phyloP scores from a whole-genome alignment of 2,888 invertebrate species.

The Cosmopolites sordidus region DNA sequence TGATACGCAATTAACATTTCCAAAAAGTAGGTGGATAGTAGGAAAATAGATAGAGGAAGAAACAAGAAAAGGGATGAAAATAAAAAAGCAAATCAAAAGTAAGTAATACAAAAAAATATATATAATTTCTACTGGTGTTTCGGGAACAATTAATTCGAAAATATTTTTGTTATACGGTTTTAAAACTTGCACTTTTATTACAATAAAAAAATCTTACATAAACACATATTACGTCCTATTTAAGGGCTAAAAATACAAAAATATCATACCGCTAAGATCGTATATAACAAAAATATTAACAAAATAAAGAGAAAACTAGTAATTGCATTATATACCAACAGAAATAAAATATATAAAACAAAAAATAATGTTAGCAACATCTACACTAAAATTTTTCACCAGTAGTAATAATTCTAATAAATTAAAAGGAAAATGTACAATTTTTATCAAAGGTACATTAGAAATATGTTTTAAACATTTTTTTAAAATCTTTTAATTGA shows the following conservation, averaged over 20 bases:
- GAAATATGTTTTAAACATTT: constrained; percentile 39
- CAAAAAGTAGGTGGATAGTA: no score
- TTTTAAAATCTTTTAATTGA: constrained; percentile 32
- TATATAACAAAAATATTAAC: constrained; percentile 41
- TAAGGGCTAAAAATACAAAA: constrained; percentile 31
- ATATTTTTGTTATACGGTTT: constrained; percentile 38
- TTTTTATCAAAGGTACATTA: constrained; percentile 40
- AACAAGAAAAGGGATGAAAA: constrained; percentile 1
- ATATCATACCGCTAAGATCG: constrained; percentile 25
- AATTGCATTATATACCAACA: constrained; percentile 38
- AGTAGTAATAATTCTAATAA: constrained; percentile 41
- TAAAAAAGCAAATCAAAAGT: constrained; percentile 32
- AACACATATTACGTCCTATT: constrained; percentile 32
- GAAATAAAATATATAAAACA: constrained; percentile 42
- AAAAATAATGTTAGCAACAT: constrained; percentile 40
- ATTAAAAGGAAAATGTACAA: constrained; percentile 40
- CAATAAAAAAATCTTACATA: constrained; percentile 34
- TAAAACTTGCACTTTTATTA: constrained; percentile 39
- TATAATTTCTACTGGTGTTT: constrained; percentile 43
- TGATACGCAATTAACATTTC: no score
- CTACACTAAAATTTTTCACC: constrained; percentile 39
- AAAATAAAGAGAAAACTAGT: constrained; percentile 31
- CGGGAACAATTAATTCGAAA: constrained; percentile 39
- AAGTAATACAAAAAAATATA: constrained; percentile 42
- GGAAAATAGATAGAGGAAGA: no score